Percentiles rank a stretch among this genome's conserved stretches.
Conservation (phyloP, 2,797 vertebrate genomes). For the Eutrigla gurnardus region DNA sequence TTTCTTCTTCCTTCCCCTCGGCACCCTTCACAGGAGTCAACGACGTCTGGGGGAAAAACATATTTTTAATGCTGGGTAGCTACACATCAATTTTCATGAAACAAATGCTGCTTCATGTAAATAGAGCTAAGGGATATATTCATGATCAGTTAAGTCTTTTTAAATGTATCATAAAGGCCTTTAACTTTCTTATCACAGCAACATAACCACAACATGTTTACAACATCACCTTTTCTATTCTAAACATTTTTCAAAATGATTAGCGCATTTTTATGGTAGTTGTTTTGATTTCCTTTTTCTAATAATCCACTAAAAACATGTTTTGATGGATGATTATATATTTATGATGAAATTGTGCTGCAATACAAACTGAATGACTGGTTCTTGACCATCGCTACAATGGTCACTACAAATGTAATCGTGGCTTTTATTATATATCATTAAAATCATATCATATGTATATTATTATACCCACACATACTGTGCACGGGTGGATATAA, state of each 20-base stretch:
- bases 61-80: not conserved
- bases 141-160: not conserved
- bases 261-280: not conserved
- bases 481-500: no score
- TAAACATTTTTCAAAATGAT: not conserved
- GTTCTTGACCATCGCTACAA: not conserved
- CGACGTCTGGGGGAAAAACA: conserved; percentile 82
- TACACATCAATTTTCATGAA: not conserved
- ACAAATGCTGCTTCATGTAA: not conserved
- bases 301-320: not conserved
- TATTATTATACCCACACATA: not conserved
- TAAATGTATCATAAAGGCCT: not conserved
- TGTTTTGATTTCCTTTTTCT: not conserved
- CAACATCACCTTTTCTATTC: not conserved
- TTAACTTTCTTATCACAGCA: conserved; percentile 4
- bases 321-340: not conserved
- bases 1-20: conserved; percentile 93
- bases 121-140: not conserved
- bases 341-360: not conserved
- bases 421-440: not conserved
- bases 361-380: not conserved
- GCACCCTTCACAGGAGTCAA: conserved; percentile 94
- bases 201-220: not conserved
- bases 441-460: not conserved
- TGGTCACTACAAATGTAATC: no score